These are phyloP conservation scores for Cherax quadricarinatus DNA, from an alignment of 1,140 invertebrate species.

Conservation along the genomic window DNA sequence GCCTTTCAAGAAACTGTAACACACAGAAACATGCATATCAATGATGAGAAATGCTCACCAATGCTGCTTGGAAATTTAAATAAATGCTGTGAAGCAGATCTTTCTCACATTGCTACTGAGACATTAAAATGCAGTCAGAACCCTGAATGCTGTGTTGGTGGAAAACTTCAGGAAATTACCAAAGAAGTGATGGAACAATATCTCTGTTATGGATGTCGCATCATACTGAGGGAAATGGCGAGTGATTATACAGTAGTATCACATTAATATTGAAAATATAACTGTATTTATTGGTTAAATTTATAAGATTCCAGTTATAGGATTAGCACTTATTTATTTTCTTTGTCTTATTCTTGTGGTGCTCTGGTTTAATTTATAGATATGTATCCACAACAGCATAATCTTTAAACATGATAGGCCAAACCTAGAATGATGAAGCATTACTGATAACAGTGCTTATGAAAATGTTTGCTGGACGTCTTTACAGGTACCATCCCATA, in stretches of 20 bases:
- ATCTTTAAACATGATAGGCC: neutral
- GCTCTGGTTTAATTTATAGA: neutral
- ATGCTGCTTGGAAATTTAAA: neutral
- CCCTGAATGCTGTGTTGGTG: neutral
- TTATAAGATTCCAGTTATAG: neutral
- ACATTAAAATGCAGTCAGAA: neutral
- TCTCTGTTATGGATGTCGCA: slow-evolving; percentile 62
- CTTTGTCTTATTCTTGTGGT: neutral
- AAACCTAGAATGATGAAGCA: too few relatives aligned
- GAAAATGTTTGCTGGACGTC: too few relatives aligned
- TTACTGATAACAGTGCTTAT: too few relatives aligned
- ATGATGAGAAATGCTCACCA: neutral
- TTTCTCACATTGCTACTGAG: neutral
- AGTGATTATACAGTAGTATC: slow-evolving; percentile 1
- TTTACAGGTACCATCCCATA: too few relatives aligned
- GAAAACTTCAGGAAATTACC: neutral
- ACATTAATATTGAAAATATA: neutral
- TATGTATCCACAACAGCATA: too few relatives aligned
- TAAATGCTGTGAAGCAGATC: neutral
- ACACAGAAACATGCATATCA: neutral
- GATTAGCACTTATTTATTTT: neutral
- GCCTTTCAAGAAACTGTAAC: neutral
- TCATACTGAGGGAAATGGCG: slow-evolving; percentile 58
- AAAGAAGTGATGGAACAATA: slow-evolving; percentile 11
- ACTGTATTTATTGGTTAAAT: neutral